phyloP scores from a whole-genome alignment of 1,140 invertebrate species.

The Ctenoplectra terminalis region DNA sequence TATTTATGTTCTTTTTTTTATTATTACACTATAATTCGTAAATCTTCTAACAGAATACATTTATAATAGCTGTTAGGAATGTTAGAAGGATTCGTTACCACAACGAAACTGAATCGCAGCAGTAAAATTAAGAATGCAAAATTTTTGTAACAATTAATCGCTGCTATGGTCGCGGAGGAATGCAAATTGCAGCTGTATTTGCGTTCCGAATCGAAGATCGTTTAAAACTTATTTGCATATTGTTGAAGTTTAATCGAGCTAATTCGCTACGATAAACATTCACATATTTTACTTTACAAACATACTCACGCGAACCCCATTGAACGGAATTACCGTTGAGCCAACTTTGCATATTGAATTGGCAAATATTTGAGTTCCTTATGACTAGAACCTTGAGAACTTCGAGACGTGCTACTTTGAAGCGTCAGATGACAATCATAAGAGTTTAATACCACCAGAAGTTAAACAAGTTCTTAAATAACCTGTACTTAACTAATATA shows the following conservation, averaged over 20 bases:
- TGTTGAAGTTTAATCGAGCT: conserved; percentile 13
- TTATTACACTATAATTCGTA: too few relatives aligned
- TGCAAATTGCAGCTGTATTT: not conserved
- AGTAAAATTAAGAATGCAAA: not conserved
- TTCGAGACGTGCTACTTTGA: not conserved
- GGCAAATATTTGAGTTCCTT: conserved; percentile 19
- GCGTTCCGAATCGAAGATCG: not conserved
- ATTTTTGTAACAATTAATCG: not conserved
- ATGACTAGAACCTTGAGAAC: not conserved
- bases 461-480: not conserved
- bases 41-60: too few relatives aligned
- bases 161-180: not conserved
- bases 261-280: conserved; percentile 5
- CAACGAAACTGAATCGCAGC: not conserved
- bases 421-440: not conserved
- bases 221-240: conserved; percentile 3
- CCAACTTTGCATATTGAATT: conserved; percentile 10
- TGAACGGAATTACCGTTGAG: not conserved
- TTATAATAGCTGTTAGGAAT: not conserved
- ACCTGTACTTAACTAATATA: not conserved
- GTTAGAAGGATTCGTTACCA: not conserved
- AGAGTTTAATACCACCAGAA: not conserved
- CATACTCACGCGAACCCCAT: conserved; percentile 5
- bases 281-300: not conserved
- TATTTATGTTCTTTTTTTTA: too few relatives aligned